Percentiles rank a stretch among this genome's conserved stretches.
These are phyloP conservation scores for Listronotus oregonensis DNA, from an alignment of 1,140 invertebrate genomes.

Conservation along the genomic window DNA sequence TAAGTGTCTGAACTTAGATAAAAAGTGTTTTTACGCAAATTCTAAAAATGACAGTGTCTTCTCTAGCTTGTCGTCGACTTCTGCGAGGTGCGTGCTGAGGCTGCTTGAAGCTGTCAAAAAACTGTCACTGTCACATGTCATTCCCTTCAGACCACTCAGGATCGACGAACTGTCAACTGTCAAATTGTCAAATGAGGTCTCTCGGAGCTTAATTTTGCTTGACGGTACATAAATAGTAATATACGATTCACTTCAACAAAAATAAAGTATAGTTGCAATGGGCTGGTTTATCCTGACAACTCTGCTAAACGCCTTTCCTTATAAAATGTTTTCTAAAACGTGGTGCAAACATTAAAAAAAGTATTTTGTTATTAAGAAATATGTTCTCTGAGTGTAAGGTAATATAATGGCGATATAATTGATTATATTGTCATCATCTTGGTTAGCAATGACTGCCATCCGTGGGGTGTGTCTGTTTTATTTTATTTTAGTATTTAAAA, in stretches of 20 bases:
- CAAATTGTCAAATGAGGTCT: slow-evolving; percentile 29
- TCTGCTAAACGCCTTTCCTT: not conserved
- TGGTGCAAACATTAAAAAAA: no score
- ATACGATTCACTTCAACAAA: slow-evolving; percentile 29
- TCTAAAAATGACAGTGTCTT: slow-evolving; percentile 49
- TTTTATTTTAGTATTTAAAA: no score
- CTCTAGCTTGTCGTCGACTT: slow-evolving; percentile 50
- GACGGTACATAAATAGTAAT: slow-evolving; percentile 43
- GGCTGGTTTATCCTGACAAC: not conserved
- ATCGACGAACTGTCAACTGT: slow-evolving; percentile 7
- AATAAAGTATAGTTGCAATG: slow-evolving; percentile 5
- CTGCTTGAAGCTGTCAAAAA: slow-evolving; percentile 36
- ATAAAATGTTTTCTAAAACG: not conserved
- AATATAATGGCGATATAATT: no score
- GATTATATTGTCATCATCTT: no score
- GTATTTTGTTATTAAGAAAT: no score
- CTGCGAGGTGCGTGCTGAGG: slow-evolving; percentile 43
- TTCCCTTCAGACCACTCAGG: slow-evolving; percentile 11
- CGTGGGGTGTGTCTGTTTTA: no score
- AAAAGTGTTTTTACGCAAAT: slow-evolving; percentile 11
- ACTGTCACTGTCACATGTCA: slow-evolving; percentile 28
- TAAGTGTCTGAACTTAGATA: not conserved
- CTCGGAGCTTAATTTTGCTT: slow-evolving; percentile 47
- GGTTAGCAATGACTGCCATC: no score
- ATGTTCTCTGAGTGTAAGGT: no score